Evolutionary conservation across 2,888 invertebrate genomes (phyloP), one percentile per base, ranked within the genome.

Genomic region (Cosmia trapezina): DNA sequence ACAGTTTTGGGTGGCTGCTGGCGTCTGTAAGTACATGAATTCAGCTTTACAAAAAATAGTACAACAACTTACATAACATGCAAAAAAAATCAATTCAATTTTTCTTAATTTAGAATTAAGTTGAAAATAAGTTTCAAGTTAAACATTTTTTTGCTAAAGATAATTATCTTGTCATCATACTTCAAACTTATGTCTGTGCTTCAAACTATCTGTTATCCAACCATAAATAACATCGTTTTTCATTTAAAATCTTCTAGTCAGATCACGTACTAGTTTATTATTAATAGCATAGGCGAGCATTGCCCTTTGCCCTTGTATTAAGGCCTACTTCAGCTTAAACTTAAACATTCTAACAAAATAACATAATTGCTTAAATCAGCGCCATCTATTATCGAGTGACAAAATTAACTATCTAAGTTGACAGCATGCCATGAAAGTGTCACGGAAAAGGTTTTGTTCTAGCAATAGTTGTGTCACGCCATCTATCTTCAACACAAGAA

Each of bases 161-260:
- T n/a, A 53, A n/a, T n/a, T n/a, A n/a, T 47, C 28, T 56, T 43
- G 19, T 14, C 51, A 59, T 9, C 37, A n/a, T n/a, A n/a, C n/a
- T n/a, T n/a, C n/a, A n/a, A n/a, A n/a, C n/a, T n/a, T n/a, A n/a
- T n/a, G n/a, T n/a, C n/a, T n/a, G n/a, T n/a, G n/a, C n/a, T n/a
- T n/a, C n/a, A n/a, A n/a, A n/a, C n/a, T n/a, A n/a, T n/a, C n/a
- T n/a, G n/a, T n/a, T n/a, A n/a, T n/a, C n/a, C n/a, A n/a, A n/a
- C n/a, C 41, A 75, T 64, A 73, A 67, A 78, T 57, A 22, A 76
- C 49, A 43, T 28, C 2, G 19, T 12, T 57, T 78, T 77, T 78
- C 33, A 65, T 65, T 49, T 14, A 78, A 65, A 45, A 56, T 63
- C 14, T 37, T 59, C 5, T 33, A 75, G 43, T 60, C 54, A 19